phyloP scores from a whole-genome alignment of 2,888 invertebrate species.

The Gnatocerus cornutus region DNA sequence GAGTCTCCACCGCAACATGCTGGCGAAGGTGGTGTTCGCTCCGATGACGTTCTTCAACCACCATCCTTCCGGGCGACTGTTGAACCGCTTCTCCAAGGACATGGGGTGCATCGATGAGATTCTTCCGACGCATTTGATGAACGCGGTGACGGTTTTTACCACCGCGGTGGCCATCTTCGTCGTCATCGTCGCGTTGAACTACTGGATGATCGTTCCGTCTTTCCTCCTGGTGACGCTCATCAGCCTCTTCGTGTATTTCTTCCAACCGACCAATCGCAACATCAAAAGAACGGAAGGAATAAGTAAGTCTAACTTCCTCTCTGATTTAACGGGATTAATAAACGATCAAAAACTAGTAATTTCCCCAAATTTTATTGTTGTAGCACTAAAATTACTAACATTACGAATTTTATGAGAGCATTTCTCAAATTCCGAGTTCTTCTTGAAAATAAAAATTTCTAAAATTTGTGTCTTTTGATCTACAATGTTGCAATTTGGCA shows the following conservation, averaged over 20 bases:
- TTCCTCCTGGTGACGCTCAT: not conserved
- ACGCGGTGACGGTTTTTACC: not conserved
- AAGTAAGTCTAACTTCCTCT: conserved; percentile 9
- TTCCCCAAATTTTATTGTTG: too few relatives aligned
- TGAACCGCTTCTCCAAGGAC: conserved; percentile 16
- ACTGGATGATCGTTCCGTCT: conserved; percentile 26
- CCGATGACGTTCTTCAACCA: conserved; percentile 8
- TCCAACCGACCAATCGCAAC: conserved; percentile 13
- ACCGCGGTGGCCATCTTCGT: conserved; percentile 3
- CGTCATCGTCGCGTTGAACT: conserved; percentile 15
- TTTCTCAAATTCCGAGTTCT: too few relatives aligned
- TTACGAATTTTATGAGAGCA: too few relatives aligned
- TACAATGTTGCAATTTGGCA: too few relatives aligned
- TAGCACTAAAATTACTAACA: too few relatives aligned
- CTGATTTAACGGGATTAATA: too few relatives aligned
- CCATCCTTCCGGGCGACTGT: not conserved
- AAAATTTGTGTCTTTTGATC: too few relatives aligned
- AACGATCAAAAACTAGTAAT: too few relatives aligned
- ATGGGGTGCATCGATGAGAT: conserved; percentile 14
- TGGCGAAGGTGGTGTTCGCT: not conserved
- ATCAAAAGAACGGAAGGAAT: conserved; percentile 30
- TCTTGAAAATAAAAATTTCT: too few relatives aligned
- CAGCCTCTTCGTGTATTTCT: not conserved
- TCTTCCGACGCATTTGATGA: conserved; percentile 8
- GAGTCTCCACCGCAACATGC: conserved; percentile 6